Conservation (phyloP, 2,888 invertebrate species). For the Stenoptilia bipunctidactyla region DNA sequence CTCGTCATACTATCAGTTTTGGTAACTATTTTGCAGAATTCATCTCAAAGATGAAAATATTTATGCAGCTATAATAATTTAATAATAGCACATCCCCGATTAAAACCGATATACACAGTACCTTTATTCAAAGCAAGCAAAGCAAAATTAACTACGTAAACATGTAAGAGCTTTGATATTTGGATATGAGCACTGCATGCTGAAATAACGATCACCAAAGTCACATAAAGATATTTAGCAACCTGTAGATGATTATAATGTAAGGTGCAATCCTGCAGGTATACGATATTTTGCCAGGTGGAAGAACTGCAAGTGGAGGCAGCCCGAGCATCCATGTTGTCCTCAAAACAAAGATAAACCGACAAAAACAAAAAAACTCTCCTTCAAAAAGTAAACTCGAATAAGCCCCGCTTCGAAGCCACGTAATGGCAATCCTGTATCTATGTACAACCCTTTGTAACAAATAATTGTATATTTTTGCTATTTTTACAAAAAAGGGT, state of each 20-base stretch:
- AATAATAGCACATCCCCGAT: too few relatives aligned
- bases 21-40: neutral
- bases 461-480: conserved; percentile 54
- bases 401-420: conserved; percentile 54
- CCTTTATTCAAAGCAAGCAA: too few relatives aligned
- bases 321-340: conserved; percentile 77
- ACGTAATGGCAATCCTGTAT: conserved; percentile 29
- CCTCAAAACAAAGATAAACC: conserved; percentile 73
- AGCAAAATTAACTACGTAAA: too few relatives aligned
- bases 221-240: conserved; percentile 45
- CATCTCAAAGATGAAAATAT: too few relatives aligned
- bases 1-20: too few relatives aligned
- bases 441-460: conserved; percentile 55
- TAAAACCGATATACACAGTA: too few relatives aligned
- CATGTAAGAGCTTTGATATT: too few relatives aligned
- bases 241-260: conserved; percentile 68
- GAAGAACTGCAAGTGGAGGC: conserved; percentile 85
- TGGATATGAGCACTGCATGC: conserved; percentile 37
- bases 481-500: conserved; percentile 59
- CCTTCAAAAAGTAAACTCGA: conserved; percentile 58
- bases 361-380: conserved; percentile 59
- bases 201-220: conserved; percentile 26
- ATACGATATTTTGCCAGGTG: conserved; percentile 88
- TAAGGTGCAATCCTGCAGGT: conserved; percentile 75
- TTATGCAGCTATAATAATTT: too few relatives aligned